Evolutionary conservation across 2,113 vertebrate genomes (phyloP), one percentile per base, ranked within the genome.

Genomic region (Carlito syrichta): DNA sequence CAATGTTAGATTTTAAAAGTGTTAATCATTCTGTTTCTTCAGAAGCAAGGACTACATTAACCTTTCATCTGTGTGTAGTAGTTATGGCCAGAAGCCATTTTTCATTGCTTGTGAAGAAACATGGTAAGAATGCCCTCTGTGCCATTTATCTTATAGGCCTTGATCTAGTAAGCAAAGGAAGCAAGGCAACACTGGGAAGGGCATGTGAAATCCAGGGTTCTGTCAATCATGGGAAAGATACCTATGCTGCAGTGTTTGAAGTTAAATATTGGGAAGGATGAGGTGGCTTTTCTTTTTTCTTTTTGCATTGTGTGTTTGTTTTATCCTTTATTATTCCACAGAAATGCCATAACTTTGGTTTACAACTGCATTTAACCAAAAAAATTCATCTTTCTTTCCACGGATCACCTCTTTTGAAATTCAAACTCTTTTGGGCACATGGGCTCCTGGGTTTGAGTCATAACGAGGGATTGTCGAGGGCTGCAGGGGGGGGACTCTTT

Each of bases 341-440:
- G 69, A 81, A 96, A 81, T 94, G 63, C 73, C 32, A 0, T 8
- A 38, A 94, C 52, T 91, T 96, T 96, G n/a, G n/a, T 89, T 95
- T 85, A 87, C 95, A 97, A 93, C 89, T 89, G 40, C 6, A 62
- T 86, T 89, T 91, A 63, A 93, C 63, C 16, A 54, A 73, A 82
- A 92, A 76, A n/a, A 48, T 12, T 78, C 35, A 43, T 56, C 40
- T 48, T 92, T 92, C 52, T 79, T 79, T 81, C n/a, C n/a, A 83
- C 0, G 2, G 30, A 62, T 83, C 38, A 68, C 60, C 45, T 83
- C 68, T 74, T 69, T 76, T 69, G 40, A 27, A 90, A 91, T 69
- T 95, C 22, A 79, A 19, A 45, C 14, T 73, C 63, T 40, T 32
- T 5, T 5, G 73, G 52, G 38, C 63, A 52, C 77, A 68, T n/a